A percentile compares a stretch with the other conserved stretches of the same genome.
Conservation (phyloP, 2,797 vertebrate species). For the Eutrigla gurnardus region DNA sequence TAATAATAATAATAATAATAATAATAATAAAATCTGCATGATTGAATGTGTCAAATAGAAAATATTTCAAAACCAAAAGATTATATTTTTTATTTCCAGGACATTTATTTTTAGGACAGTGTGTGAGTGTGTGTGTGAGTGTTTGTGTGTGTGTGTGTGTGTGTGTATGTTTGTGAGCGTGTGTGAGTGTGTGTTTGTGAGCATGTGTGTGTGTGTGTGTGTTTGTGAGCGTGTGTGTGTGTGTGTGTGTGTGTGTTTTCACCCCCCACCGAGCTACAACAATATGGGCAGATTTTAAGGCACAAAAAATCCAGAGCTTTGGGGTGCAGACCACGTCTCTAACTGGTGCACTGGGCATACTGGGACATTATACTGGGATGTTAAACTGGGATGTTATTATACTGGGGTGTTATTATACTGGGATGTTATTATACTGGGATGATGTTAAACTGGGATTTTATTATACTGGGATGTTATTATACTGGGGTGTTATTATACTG, state of each 20-base stretch:
- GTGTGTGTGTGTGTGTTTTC: slow-evolving; percentile 71
- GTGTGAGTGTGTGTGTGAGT: slow-evolving; percentile 26
- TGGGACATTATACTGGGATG: slow-evolving; percentile 47
- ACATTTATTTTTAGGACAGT: background rate
- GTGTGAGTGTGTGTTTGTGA: too few relatives aligned
- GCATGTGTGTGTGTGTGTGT: slow-evolving; percentile 29
- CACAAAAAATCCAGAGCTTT: slow-evolving; percentile 90
- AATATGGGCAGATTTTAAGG: slow-evolving; percentile 88
- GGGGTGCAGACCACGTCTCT: slow-evolving; percentile 90
- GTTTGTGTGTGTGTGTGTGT: slow-evolving; percentile 3
- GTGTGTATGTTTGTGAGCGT: slow-evolving; percentile 24
- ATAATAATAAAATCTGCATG: too few relatives aligned
- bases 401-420: background rate
- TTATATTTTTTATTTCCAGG: too few relatives aligned
- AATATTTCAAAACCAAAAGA: too few relatives aligned
- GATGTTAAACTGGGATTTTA: too few relatives aligned
- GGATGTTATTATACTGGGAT: too few relatives aligned
- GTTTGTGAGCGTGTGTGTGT: slow-evolving; percentile 4
- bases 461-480: too few relatives aligned
- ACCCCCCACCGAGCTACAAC: slow-evolving; percentile 84
- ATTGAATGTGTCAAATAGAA: too few relatives aligned
- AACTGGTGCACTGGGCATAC: slow-evolving; percentile 42
- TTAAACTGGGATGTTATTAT: background rate
- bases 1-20: too few relatives aligned
- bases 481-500: too few relatives aligned